phyloP scores from a whole-genome alignment of 2,797 vertebrate species.

The Sphaeramia orbicularis region DNA sequence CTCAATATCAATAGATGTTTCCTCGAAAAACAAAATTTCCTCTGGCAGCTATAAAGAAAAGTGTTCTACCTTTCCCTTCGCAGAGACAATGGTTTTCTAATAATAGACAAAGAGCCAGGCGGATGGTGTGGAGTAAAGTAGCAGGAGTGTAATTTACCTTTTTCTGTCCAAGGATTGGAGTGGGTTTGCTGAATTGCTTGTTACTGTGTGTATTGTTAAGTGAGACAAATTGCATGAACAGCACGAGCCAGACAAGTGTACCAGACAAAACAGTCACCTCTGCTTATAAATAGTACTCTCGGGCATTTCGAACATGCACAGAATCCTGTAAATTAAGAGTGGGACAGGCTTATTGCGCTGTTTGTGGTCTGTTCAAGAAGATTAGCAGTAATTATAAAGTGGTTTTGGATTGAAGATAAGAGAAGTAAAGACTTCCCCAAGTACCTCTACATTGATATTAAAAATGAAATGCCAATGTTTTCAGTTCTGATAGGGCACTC shows the following conservation, averaged over 20 bases:
- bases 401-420: constrained; percentile 14
- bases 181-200: constrained; percentile 30
- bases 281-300: background rate
- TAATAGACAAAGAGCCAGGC: constrained; percentile 32
- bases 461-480: constrained; percentile 25
- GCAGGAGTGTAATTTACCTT: constrained; percentile 22
- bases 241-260: constrained; percentile 7
- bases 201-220: constrained; percentile 32
- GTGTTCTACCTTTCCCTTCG: constrained; percentile 35
- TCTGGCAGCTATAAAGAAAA: constrained; percentile 11
- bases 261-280: constrained; percentile 10
- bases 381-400: constrained; percentile 2
- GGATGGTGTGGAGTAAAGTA: constrained; percentile 5
- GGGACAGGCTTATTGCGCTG: background rate
- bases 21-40: background rate
- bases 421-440: constrained; percentile 10
- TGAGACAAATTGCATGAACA: constrained; percentile 26
- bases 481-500: constrained; percentile 13
- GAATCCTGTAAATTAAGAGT: constrained; percentile 12
- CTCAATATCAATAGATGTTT: constrained; percentile 4
- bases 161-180: constrained; percentile 1
- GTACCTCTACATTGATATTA: constrained; percentile 13
- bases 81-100: constrained; percentile 37
- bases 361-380: constrained; percentile 5
- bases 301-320: constrained; percentile 1